A percentile compares a stretch with the other conserved stretches of the same genome.
Conservation (phyloP, 2,888 invertebrate genomes). For the Leucania comma region DNA sequence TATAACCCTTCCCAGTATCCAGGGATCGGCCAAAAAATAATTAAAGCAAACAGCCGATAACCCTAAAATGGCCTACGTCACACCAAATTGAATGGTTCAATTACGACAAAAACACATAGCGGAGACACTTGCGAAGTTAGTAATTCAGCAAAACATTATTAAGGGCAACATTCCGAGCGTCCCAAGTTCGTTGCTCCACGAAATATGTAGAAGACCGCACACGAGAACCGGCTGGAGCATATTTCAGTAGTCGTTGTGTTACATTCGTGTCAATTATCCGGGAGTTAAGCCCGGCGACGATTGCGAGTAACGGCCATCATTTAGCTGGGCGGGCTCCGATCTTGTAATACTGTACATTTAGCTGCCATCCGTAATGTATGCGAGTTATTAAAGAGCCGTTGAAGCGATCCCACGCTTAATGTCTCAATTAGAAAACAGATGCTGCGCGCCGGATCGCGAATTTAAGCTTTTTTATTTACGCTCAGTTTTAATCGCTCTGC, state of each 20-base stretch:
- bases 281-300: constrained; percentile 84
- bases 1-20: constrained; percentile 16
- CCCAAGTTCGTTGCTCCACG: constrained; percentile 66
- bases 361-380: constrained; percentile 83
- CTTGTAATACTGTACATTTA: constrained; percentile 79
- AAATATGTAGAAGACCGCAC: constrained; percentile 68
- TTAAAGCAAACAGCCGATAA: constrained; percentile 47
- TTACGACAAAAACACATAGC: constrained; percentile 59
- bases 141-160: constrained; percentile 67
- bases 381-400: constrained; percentile 86
- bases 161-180: constrained; percentile 59
- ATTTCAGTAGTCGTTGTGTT: constrained; percentile 78
- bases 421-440: constrained; percentile 88
- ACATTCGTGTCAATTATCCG: constrained; percentile 87
- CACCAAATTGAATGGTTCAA: constrained; percentile 60
- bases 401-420: constrained; percentile 84
- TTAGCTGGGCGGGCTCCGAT: constrained; percentile 77
- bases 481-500: constrained; percentile 66
- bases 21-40: constrained; percentile 28
- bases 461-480: constrained; percentile 80
- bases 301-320: constrained; percentile 85
- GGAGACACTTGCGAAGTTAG: constrained; percentile 54
- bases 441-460: constrained; percentile 77
- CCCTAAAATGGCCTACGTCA: constrained; percentile 43
- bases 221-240: constrained; percentile 69